Conservation (phyloP, 2,888 invertebrate species). For the Drosophila villosipedis region DNA sequence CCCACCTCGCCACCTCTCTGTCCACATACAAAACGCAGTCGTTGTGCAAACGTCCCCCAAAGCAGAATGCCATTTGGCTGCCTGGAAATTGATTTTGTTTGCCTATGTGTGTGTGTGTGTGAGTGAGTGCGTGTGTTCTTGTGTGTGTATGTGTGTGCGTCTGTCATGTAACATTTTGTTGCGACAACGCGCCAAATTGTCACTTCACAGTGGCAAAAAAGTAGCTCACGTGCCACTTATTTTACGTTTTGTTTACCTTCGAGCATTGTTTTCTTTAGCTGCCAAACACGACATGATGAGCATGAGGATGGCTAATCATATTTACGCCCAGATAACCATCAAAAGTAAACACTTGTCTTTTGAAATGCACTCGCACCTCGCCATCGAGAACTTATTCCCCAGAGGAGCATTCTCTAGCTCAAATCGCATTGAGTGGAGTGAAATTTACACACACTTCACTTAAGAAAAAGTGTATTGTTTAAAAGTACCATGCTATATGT, state of each 20-base stretch:
- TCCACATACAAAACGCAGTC: constrained; percentile 3
- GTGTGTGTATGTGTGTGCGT: constrained; percentile 1
- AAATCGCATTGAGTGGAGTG: not conserved
- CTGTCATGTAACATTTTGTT: constrained; percentile 66
- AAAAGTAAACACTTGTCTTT: constrained; percentile 2
- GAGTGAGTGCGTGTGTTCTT: constrained; percentile 1
- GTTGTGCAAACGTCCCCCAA: constrained; percentile 49
- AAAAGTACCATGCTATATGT: not conserved
- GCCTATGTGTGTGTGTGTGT: constrained; percentile 15
- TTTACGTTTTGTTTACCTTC: constrained; percentile 68
- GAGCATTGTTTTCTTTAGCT: constrained; percentile 20
- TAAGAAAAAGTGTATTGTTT: not conserved
- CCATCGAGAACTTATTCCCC: not conserved
- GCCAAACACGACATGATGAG: not conserved
- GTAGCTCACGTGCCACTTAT: constrained; percentile 55
- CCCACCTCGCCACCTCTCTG: too few relatives aligned
- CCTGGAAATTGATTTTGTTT: constrained; percentile 63
- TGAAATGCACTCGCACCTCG: not conserved
- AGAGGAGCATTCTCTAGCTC: not conserved
- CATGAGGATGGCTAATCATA: not conserved
- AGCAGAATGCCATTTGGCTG: constrained; percentile 42
- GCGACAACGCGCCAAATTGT: constrained; percentile 66
- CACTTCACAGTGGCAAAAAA: constrained; percentile 44
- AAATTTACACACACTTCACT: not conserved
- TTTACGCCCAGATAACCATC: not conserved